Percentiles rank a stretch among this genome's conserved stretches.
Evolutionary conservation across 2,113 vertebrate species (phyloP).

Genomic region (Gallinago media): DNA sequence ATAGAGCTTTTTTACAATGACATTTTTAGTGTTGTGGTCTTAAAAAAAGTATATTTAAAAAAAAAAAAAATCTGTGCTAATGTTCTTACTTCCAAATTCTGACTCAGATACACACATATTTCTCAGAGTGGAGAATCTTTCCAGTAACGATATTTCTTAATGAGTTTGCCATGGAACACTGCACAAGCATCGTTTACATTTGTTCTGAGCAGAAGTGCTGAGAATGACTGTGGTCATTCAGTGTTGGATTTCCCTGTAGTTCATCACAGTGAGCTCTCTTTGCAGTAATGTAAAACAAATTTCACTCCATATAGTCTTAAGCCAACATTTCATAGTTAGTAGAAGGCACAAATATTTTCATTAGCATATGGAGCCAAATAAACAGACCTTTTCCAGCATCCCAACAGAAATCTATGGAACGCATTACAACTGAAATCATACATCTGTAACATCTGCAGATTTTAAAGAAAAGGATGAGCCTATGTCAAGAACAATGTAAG

Average conservation of each 20-base stretch:
- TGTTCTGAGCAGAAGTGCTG: neutral
- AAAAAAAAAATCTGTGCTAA: neutral
- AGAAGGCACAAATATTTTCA: neutral
- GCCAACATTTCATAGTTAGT: neutral
- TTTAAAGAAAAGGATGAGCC: neutral
- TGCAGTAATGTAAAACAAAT: neutral
- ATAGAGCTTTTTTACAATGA: neutral
- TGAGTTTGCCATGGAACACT: neutral
- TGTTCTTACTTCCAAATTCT: constrained; percentile 28
- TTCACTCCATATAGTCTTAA: neutral
- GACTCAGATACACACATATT: neutral
- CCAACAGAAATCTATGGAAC: neutral
- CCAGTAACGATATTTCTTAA: neutral
- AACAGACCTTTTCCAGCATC: neutral
- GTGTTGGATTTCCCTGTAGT: neutral
- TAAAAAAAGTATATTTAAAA: constrained; percentile 8
- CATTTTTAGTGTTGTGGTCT: neutral
- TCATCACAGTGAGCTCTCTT: neutral
- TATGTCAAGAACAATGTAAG: constrained; percentile 5
- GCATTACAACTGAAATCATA: neutral
- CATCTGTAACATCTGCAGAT: neutral
- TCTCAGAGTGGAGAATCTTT: constrained; percentile 18
- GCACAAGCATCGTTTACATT: neutral
- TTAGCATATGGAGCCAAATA: neutral
- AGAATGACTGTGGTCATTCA: neutral